Base-by-base conservation (phyloP, 2,113 vertebrate genomes). In the Atlantisia rogersi region DNA sequence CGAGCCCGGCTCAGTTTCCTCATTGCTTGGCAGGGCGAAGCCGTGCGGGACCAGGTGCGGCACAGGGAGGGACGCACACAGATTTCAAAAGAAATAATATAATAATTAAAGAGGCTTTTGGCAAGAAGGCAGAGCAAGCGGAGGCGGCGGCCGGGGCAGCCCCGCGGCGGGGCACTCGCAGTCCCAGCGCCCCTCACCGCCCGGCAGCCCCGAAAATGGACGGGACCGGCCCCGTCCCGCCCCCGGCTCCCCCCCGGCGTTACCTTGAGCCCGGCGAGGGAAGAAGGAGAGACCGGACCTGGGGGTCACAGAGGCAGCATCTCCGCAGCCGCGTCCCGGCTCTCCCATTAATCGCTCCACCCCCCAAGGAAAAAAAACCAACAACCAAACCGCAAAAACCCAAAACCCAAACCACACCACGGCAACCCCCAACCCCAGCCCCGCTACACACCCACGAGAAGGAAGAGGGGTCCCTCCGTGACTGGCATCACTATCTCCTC, bases 401-500 rank as follows among this genome's bases (percentile, higher is more conserved):
- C 50, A 22, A 50, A 50, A 40, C 39, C 50, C 74, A 73, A 13
- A 44, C 42, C 42, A 44, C 42, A 44, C 42, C 14, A 14, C 42
- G 12, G 40, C 40, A 13, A 13, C 42, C 52, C 93, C 77, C 68
- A 52, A 87, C 64, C 68, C 69, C 90, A 73, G 86, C 82, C 70
- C 58, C 59, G 31, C 94, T 68, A 78, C 82, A 93, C 58, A 87
- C 53, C 56, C 70, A 94, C 87, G 79, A 74, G 84, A 91, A 96
- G 86, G 90, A 86, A 96, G 93, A 86, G 82, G 78, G 96, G 94
- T 94, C 92, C 91, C 78, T 97, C 92, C 97, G 96, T 97, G 97
- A 97, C 98, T 96, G 93, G 97, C 97, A 97, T 98, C 94, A 82
- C 92, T 91, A 97, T 96, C 96, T 97, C 97, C 95, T 86, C 32